Base-by-base conservation (phyloP, 1,140 invertebrate genomes). In the Gonatopus flavifemur region DNA sequence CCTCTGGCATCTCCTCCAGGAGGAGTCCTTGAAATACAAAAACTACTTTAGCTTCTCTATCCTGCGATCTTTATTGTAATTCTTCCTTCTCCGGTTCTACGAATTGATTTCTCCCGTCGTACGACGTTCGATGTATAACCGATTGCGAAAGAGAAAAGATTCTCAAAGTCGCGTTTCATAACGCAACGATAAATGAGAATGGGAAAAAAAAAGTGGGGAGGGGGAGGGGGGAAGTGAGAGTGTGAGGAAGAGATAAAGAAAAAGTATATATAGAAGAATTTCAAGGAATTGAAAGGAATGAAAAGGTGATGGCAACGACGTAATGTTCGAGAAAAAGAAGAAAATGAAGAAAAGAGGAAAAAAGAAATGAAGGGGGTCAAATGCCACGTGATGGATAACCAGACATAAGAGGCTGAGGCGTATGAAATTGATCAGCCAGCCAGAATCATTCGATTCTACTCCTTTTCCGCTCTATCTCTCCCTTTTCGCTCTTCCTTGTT, bases 361-460 rank as follows among this genome's bases (percentile, higher is more conserved):
- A 59, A 58, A 57, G 59, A 49, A 62, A 61, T 39, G 44, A 47
- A 37, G 60, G n/a, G n/a, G 59, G 60, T 62, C 58, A 60, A 60
- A 60, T 59, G 53, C 53, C 47, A 49, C 38, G 44, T 67, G 64
- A 66, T 63, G 63, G 61, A 66, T 66, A 54, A 56, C 51, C 15
- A 39, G 45, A 25, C 33, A 35, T 48, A 49, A 44, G 55, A 63
- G 44, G 52, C 51, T 48, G 55, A 52, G 56, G 49, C 63, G 55
- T 59, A 55, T 52, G 52, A 66, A 67, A 66, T 67, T 64, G 66
- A 66, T 61, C 66, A 62, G 59, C 56, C 57, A 57, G 57, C 47
- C 51, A 62, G 65, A 67, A 67, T 66, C 56, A 66, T 64, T 66
- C 62, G 65, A 67, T 67, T 66, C 49, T 65, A 56, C 51, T 53